Evolutionary conservation across 2,113 vertebrate species (phyloP), one percentile per base, ranked within the genome.

Genomic region (Hyperoodon ampullatus): DNA sequence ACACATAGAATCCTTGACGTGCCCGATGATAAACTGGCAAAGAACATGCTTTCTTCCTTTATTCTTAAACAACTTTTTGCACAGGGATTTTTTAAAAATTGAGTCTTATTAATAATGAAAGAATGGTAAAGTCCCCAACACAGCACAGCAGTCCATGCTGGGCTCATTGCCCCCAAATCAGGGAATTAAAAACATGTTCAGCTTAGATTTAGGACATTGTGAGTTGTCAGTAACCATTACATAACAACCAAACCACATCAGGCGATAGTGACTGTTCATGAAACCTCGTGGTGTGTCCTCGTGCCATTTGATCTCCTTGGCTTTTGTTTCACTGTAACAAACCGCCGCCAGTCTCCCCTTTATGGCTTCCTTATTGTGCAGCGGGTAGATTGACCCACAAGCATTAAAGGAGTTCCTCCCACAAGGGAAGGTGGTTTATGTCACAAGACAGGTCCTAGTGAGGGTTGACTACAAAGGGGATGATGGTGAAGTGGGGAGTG

Each of bases 241-340:
- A 6, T 50, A 65, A 44, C n/a, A 92, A 53, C 53, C 21, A 16
- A 75, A 81, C 28, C 42, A 35, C 5, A 28, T 33, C 42, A 93
- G 72, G 26, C 24, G 23, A 3, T 68, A 80, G 50, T 65, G 58
- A 80, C 55, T 28, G n/a, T 33, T 75, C 55, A 39, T 47, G 80
- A 85, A 95, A 55, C 39, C 39, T 81, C 35, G 35, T 9, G 35
- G 19, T 42, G 18, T 55, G 8, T 74, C 58, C 28, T 63, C 55
- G 18, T 81, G 53, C 75, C 90, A 5, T 42, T 53, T 19, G 70
- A 55, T 44, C 66, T 55, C 30, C 68, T 65, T 65, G 19, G 83
- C 63, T 84, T 83, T 44, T 30, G 60, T 96, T 96, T 92, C 77
- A 50, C 26, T 88, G 42, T 90, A 50, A 88, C 75, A 75, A 96